Conservation (phyloP, 2,888 invertebrate species). For the Eupithecia vulgata region DNA sequence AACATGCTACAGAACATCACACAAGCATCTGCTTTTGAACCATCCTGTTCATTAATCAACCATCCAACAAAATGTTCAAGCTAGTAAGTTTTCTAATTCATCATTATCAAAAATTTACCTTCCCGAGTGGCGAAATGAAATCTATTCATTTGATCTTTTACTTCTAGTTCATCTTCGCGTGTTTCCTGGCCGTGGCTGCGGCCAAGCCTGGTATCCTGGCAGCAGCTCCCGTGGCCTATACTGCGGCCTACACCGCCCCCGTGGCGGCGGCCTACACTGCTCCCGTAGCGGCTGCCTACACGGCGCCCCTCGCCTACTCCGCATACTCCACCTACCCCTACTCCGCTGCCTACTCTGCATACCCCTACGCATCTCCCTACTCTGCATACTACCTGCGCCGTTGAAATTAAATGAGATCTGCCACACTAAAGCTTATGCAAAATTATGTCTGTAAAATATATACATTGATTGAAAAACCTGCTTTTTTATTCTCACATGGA, state of each 20-base stretch:
- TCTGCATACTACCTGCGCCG: conserved; percentile 56
- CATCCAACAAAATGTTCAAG: conserved; percentile 68
- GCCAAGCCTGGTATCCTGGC: conserved; percentile 60
- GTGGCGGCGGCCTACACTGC: conserved; percentile 53
- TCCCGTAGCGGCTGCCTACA: conserved; percentile 53
- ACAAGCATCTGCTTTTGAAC: conserved; percentile 35
- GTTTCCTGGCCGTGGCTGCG: conserved; percentile 65
- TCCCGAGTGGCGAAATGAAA: neutral
- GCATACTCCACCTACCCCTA: conserved; percentile 58
- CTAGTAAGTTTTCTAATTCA: conserved; percentile 63
- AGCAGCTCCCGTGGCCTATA: conserved; percentile 53
- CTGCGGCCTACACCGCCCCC: conserved; percentile 50
- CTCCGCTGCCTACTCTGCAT: conserved; percentile 58
- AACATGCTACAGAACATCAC: conserved; percentile 40
- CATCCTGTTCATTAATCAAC: conserved; percentile 34
- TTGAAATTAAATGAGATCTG: conserved; percentile 22
- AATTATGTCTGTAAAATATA: conserved; percentile 6
- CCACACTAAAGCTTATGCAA: neutral
- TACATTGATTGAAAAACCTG: neutral
- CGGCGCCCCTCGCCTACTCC: conserved; percentile 55
- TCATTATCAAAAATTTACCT: neutral
- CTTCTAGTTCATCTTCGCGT: conserved; percentile 66
- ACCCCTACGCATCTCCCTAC: conserved; percentile 63
- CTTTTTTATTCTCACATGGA: neutral
- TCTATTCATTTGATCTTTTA: conserved; percentile 29